Evolutionary conservation across 2,113 vertebrate species (phyloP), one percentile per base, ranked within the genome.

Genomic region (Thermophis baileyi): DNA sequence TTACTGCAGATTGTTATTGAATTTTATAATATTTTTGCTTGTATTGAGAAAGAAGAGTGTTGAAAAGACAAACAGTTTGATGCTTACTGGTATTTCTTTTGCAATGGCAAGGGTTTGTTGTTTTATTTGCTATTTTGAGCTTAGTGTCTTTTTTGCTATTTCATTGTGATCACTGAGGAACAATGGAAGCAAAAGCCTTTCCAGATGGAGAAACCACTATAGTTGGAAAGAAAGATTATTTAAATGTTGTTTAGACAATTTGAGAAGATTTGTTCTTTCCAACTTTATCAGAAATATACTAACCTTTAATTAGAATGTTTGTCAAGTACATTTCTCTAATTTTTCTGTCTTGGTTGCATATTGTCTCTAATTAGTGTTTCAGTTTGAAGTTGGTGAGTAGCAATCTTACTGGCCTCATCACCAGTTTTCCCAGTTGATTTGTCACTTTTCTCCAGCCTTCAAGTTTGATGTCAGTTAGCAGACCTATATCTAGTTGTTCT

Each of bases 291-390:
- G 89, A 92, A 95, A 91, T 93, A 86, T 95, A 93, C 90, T 97
- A 93, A 95, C 92, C 94, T 96, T 95, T 96, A 97, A 96, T 97
- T 96, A 93, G 90, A 92, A 92, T 91, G 69, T 88, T 95, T 95
- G 54, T 89, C 86, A 90, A 85, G 88, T 92, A 93, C 96, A 88
- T 89, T 96, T 25, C 92, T 93, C 47, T 47, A 91, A 90, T 94
- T 97, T 91, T 50, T 94, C 47, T 93, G 25, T 94, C 91, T 92
- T 89, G 92, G 54, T 74, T 95, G 11, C 94, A 12, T 87, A 16
- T 94, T 96, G 91, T 94, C 89, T 95, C 94, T 97, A 95, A 95
- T 96, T 97, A 97, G 49, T 85, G 69, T 96, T 96, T 97, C 92
- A 93, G 0, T 91, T 96, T 96, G 93, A 96, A 47, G 24, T 20